Percentiles rank a stretch among this genome's conserved stretches.
Evolutionary conservation across 2,888 invertebrate species (phyloP).

Genomic region (Podotricha telesiphe): DNA sequence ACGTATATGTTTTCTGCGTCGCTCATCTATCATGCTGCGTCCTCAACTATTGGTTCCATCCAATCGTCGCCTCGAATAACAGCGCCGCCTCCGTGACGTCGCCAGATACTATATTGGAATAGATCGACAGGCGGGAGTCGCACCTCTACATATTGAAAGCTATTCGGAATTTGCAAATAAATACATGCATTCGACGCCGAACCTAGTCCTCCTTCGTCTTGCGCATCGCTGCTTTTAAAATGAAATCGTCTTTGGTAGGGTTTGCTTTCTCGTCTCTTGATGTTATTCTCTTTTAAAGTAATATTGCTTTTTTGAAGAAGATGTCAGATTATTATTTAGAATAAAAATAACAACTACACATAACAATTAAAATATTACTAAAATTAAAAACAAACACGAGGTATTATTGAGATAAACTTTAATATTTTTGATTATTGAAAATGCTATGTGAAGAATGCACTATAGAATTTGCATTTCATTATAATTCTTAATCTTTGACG

Average conservation of each 20-base stretch:
- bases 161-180: constrained; percentile 81
- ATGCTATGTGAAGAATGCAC: not conserved
- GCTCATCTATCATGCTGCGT: constrained; percentile 78
- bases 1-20: constrained; percentile 78
- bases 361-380: not conserved
- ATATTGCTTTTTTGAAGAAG: constrained; percentile 41
- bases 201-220: constrained; percentile 58
- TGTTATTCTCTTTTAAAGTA: constrained; percentile 47
- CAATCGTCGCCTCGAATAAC: constrained; percentile 75
- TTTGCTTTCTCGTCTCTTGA: constrained; percentile 52
- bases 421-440: not conserved
- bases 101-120: constrained; percentile 78
- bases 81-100: constrained; percentile 73
- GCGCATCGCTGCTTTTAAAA: constrained; percentile 70
- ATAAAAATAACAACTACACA: not conserved
- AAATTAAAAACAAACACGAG: not conserved
- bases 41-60: constrained; percentile 56
- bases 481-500: constrained; percentile 14
- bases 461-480: not conserved
- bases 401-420: not conserved
- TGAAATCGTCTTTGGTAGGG: constrained; percentile 73
- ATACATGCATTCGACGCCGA: constrained; percentile 73
- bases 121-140: constrained; percentile 79
- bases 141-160: constrained; percentile 81
- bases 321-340: not conserved